phyloP scores from a whole-genome alignment of 2,113 vertebrate genomes.

The Mesoclemmys tuberculata region DNA sequence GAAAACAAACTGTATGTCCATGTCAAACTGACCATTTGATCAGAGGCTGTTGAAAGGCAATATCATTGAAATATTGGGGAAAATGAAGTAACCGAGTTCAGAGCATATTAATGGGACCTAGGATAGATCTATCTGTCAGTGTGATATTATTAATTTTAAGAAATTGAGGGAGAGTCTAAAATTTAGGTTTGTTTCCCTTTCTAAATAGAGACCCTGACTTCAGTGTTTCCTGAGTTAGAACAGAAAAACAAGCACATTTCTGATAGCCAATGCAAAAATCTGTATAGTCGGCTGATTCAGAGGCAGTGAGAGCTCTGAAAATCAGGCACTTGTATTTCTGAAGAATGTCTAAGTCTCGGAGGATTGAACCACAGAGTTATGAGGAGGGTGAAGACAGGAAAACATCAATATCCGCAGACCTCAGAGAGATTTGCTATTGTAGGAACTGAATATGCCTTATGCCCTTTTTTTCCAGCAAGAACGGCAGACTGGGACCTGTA shows the following conservation, averaged over 20 bases:
- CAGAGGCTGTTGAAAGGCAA: neutral
- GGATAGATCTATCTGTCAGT: fast-evolving
- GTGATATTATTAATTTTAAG: neutral
- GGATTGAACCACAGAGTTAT: neutral
- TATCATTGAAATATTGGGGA: neutral
- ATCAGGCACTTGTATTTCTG: neutral
- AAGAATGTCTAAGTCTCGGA: neutral
- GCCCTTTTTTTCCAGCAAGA: fast-evolving
- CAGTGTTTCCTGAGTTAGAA: fast-evolving
- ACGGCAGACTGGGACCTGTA: neutral
- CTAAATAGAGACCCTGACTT: neutral
- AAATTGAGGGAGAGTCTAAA: neutral
- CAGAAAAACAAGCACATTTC: neutral
- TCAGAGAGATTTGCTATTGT: neutral
- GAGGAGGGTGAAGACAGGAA: neutral
- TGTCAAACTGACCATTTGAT: fast-evolving
- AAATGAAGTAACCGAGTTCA: fast-evolving
- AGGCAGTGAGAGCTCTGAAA: neutral
- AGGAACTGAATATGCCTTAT: no score
- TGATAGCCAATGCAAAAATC: neutral
- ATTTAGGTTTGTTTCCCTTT: neutral
- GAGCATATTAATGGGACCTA: fast-evolving
- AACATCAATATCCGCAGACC: fast-evolving
- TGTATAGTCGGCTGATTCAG: neutral
- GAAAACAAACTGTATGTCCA: neutral